Conservation (phyloP, 2,888 invertebrate species). For the Metellina segmentata region DNA sequence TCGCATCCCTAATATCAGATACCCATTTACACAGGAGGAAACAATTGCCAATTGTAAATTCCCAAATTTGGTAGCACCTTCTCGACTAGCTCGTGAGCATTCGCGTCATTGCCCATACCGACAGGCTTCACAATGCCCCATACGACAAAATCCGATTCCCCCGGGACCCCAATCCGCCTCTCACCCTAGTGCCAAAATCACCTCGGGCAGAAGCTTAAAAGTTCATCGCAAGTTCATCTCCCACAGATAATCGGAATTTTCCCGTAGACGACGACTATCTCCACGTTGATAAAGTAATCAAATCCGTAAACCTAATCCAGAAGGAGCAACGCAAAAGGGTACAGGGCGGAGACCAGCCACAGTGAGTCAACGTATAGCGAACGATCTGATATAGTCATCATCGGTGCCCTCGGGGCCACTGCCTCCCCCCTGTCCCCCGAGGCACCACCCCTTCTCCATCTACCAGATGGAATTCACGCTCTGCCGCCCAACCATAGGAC, state of each 20-base stretch:
- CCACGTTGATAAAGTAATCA: slow-evolving; percentile 71
- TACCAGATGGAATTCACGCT: slow-evolving; percentile 72
- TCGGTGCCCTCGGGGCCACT: slow-evolving; percentile 17
- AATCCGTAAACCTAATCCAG: slow-evolving; percentile 55
- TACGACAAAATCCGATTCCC: background rate
- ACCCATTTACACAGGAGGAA: too few relatives aligned
- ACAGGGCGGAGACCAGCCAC: slow-evolving; percentile 58
- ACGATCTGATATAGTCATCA: slow-evolving; percentile 74
- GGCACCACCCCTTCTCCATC: slow-evolving; percentile 65
- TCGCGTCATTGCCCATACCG: too few relatives aligned
- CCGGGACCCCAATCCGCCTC: background rate
- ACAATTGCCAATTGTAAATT: too few relatives aligned
- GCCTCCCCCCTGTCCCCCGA: slow-evolving; percentile 28
- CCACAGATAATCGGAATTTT: slow-evolving; percentile 11
- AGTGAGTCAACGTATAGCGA: slow-evolving; percentile 62
- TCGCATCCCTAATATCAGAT: too few relatives aligned
- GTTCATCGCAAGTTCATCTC: slow-evolving; percentile 55
- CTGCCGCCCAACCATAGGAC: slow-evolving; percentile 62
- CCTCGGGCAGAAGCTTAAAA: slow-evolving; percentile 36
- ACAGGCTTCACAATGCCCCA: background rate
- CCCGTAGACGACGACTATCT: slow-evolving; percentile 30
- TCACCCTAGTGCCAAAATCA: slow-evolving; percentile 20
- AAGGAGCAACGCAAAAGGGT: slow-evolving; percentile 52
- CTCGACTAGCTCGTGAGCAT: too few relatives aligned
- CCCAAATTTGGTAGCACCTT: too few relatives aligned